A percentile compares a stretch with the other conserved stretches of the same genome.
Evolutionary conservation across 2,888 invertebrate genomes (phyloP).

Genomic region (Drosophila buzzatii): DNA sequence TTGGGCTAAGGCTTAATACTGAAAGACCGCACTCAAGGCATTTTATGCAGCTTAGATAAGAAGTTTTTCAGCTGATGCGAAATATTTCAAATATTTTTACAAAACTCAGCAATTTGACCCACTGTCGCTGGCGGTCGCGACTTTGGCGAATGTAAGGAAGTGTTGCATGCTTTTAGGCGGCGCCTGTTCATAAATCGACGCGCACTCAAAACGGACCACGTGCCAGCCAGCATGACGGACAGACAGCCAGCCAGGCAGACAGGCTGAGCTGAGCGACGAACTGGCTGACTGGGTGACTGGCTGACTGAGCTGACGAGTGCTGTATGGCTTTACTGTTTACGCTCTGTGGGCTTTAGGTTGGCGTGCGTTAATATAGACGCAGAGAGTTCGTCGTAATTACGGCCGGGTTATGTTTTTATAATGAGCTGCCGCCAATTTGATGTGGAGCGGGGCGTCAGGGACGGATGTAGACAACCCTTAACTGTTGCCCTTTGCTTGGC

Average conservation of each 20-base stretch:
- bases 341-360: constrained; percentile 21
- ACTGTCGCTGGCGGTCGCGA: constrained; percentile 13
- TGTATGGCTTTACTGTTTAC: constrained; percentile 28
- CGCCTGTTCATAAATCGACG: constrained; percentile 67
- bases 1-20: not conserved
- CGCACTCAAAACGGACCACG: constrained; percentile 16
- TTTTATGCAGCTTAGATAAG: no score
- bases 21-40: not conserved
- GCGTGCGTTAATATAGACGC: constrained; percentile 23
- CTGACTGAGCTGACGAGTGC: constrained; percentile 3
- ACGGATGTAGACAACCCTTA: not conserved
- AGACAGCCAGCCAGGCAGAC: not conserved
- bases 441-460: not conserved
- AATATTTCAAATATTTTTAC: not conserved
- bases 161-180: constrained; percentile 72
- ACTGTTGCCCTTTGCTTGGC: constrained; percentile 6
- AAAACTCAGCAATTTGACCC: constrained; percentile 7
- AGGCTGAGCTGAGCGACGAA: not conserved
- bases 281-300: not conserved
- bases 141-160: constrained; percentile 52
- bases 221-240: not conserved
- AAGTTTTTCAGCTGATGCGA: not conserved
- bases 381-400: constrained; percentile 59
- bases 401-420: constrained; percentile 71
- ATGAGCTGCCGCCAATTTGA: constrained; percentile 61